Conservation (phyloP, 2,797 vertebrate species). For the Lutjanus argentimaculatus region DNA sequence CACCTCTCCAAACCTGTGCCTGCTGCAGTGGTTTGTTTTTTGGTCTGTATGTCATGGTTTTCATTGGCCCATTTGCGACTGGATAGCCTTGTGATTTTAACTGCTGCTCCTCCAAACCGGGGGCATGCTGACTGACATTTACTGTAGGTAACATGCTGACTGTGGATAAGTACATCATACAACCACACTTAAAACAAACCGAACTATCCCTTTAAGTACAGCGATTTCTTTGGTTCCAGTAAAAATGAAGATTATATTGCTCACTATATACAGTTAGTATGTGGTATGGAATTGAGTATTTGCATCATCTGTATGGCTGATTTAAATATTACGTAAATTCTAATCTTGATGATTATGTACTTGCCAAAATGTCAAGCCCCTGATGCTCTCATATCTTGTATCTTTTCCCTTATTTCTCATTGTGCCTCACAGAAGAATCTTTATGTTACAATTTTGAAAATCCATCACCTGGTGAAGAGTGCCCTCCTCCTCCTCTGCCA, state of each 20-base stretch:
- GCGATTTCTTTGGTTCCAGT: not conserved
- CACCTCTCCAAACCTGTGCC: too few species aligned
- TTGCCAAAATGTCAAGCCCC: not conserved
- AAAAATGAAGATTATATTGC: not conserved
- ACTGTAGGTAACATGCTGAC: too few species aligned
- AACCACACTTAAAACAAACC: too few species aligned
- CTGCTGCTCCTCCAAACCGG: too few species aligned
- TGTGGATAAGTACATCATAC: too few species aligned
- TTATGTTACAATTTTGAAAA: constrained; percentile 59
- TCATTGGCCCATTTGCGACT: too few species aligned
- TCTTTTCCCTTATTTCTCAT: constrained; percentile 24
- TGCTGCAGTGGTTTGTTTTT: too few species aligned
- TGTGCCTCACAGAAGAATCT: constrained; percentile 35
- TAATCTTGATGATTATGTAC: constrained; percentile 10
- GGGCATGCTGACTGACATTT: too few species aligned
- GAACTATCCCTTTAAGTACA: not conserved
- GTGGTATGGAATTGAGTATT: not conserved
- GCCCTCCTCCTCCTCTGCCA: constrained; percentile 34
- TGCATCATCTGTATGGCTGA: constrained; percentile 10
- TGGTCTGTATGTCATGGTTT: too few species aligned
- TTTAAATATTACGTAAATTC: constrained; percentile 48
- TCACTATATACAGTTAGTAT: not conserved
- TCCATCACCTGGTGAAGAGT: constrained; percentile 63
- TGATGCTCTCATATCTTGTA: not conserved
- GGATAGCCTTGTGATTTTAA: too few species aligned